Evolutionary conservation across 2,113 vertebrate species (phyloP).

Genomic region (Oryzias javanicus): DNA sequence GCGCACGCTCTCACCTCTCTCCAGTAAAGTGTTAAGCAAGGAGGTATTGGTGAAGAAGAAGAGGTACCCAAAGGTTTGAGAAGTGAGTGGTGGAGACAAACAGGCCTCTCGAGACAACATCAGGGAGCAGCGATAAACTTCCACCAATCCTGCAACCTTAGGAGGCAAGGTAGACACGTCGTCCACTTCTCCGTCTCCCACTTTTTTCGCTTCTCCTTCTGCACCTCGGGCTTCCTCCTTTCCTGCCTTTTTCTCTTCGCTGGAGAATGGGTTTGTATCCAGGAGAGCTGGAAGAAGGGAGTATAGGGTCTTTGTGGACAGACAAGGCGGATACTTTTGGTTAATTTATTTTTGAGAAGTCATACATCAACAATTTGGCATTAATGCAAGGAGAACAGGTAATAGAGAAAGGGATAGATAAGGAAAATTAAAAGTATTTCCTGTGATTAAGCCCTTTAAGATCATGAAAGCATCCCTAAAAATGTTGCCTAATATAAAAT

Average conservation of each 20-base stretch:
- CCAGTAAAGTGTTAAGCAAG: slow-evolving; percentile 90
- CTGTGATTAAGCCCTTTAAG: not conserved
- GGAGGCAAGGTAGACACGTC: slow-evolving; percentile 79
- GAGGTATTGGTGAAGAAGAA: slow-evolving; percentile 96
- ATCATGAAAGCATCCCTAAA: too few relatives aligned
- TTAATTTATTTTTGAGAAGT: slow-evolving; percentile 1
- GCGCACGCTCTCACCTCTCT: slow-evolving; percentile 82
- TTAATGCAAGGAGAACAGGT: not conserved
- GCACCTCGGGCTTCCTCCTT: slow-evolving; percentile 46
- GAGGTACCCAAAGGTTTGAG: slow-evolving; percentile 92
- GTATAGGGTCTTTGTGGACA: slow-evolving; percentile 83
- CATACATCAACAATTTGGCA: not conserved
- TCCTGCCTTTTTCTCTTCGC: slow-evolving; percentile 71
- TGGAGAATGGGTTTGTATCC: slow-evolving; percentile 89
- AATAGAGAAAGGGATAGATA: not conserved
- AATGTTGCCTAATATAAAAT: too few relatives aligned
- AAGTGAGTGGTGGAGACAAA: slow-evolving; percentile 87
- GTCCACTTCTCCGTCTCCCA: slow-evolving; percentile 66
- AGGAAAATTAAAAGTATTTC: not conserved
- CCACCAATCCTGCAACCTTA: slow-evolving; percentile 82
- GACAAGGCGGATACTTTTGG: slow-evolving; percentile 7
- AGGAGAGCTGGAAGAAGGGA: slow-evolving; percentile 87
- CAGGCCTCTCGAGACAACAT: slow-evolving; percentile 83
- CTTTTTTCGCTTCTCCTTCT: slow-evolving; percentile 50
- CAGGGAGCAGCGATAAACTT: slow-evolving; percentile 86